Base-by-base conservation (phyloP, 2,888 invertebrate species). In the Trissonchulus latispiculum region DNA sequence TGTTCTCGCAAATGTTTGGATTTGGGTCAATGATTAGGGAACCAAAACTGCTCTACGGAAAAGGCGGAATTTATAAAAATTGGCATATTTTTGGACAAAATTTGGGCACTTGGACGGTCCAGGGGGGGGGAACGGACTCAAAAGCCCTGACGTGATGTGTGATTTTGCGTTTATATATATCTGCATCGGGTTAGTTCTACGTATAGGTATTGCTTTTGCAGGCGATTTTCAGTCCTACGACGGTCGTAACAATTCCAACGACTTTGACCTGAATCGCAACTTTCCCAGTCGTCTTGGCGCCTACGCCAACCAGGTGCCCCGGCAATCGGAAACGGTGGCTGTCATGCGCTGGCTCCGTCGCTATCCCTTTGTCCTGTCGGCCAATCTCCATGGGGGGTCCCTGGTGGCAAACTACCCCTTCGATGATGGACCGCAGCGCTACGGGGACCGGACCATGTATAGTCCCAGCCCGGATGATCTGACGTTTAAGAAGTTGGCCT, bases 331-430 rank as follows among this genome's bases (percentile, higher is more conserved):
- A 77, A 84, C 83, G 18, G 62, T 79, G 32, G 82, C 80, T 31
- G 80, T 84, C 8, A 84, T 84, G 83, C 75, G 78, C 15, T 85
- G 84, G 84, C 78, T 83, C 28, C 69, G 75, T 37, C 33, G 74
- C 28, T 77, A 79, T 70, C 82, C 83, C 0, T 82, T 82, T 74
- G 80, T 82, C 3, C 70, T 83, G 32, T 81, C 80, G n/a, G 80
- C 81, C 3, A 82, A 82, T 76, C 74, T 82, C 15, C 82, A 82
- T 69, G 82, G 82, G 70, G 81, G 96, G 66, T 92, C 93, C 0
- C 86, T 96, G 75, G 95, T 97, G 23, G 96, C 94, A 66, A 95
- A 94, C 80, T 97, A 96, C 84, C 96, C 97, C 0, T 97, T 91
- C 84, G 96, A 97, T 84, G 95, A 94, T 84, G 37, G 33, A 3